Percentiles rank a stretch among this genome's conserved stretches.
Evolutionary conservation across 2,797 vertebrate genomes (phyloP).

Genomic region (Micropoecilia bifurca): DNA sequence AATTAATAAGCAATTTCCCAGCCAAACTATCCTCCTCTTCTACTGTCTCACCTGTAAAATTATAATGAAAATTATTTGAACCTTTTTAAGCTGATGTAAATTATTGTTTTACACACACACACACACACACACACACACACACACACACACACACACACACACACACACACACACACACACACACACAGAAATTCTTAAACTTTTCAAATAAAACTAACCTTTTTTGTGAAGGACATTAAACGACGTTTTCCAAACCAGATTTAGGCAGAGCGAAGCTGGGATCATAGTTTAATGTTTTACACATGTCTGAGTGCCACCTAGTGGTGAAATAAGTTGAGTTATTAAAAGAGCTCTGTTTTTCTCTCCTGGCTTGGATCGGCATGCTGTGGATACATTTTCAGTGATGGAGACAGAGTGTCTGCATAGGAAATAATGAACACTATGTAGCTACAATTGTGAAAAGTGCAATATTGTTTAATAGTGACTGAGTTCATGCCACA

Average conservation of each 20-base stretch:
- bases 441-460: background rate
- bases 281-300: background rate
- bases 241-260: background rate
- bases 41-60: background rate
- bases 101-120: too few species aligned
- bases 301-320: background rate
- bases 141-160: too few species aligned
- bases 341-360: background rate
- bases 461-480: background rate
- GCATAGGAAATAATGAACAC: background rate
- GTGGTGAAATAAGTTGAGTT: background rate
- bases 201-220: background rate
- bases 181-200: too few species aligned
- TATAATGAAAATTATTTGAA: background rate
- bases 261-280: background rate
- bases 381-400: background rate
- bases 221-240: background rate
- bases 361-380: background rate
- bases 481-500: background rate
- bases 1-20: conserved; percentile 26
- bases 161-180: too few species aligned
- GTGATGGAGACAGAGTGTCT: background rate
- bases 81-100: background rate
- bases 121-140: too few species aligned
- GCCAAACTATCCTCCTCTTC: background rate